These are phyloP conservation scores for Drosophila tani DNA, from an alignment of 1,140 invertebrate genomes.

Conservation along the genomic window DNA sequence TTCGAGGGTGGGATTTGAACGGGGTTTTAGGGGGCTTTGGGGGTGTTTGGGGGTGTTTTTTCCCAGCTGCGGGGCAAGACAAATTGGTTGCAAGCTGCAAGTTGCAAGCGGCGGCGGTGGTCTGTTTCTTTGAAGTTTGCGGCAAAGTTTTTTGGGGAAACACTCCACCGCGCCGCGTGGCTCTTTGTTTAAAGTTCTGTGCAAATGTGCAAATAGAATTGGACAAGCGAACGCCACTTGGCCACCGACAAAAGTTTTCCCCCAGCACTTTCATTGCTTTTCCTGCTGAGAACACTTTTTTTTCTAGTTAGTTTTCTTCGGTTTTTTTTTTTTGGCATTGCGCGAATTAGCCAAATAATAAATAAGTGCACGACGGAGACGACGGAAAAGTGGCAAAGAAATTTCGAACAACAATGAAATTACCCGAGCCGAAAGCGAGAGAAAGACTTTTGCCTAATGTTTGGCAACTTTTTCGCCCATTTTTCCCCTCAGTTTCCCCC, in stretches of 20 bases:
- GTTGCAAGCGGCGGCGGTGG: slow-evolving; percentile 7
- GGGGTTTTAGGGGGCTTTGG: neutral
- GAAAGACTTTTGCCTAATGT: slow-evolving; percentile 58
- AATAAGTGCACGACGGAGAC: slow-evolving; percentile 73
- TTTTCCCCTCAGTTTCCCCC: neutral
- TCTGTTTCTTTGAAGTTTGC: slow-evolving; percentile 34
- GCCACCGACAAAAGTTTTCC: slow-evolving; percentile 63
- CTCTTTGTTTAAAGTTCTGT: slow-evolving; percentile 76
- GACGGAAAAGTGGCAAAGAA: slow-evolving; percentile 65
- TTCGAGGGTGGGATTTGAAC: neutral
- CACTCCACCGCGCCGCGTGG: slow-evolving; percentile 18
- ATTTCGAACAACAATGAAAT: slow-evolving; percentile 79
- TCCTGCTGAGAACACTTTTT: slow-evolving; percentile 19
- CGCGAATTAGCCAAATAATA: slow-evolving; percentile 83
- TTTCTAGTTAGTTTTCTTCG: neutral
- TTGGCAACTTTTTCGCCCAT: slow-evolving; percentile 38
- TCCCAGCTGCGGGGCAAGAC: slow-evolving; percentile 35
- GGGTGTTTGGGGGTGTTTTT: neutral
- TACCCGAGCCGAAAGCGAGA: slow-evolving; percentile 46
- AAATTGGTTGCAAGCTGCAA: slow-evolving; percentile 77
- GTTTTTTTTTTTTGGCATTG: slow-evolving; percentile 58
- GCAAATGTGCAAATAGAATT: slow-evolving; percentile 78
- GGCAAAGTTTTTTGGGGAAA: slow-evolving; percentile 42
- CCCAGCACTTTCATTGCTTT: slow-evolving; percentile 29
- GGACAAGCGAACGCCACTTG: slow-evolving; percentile 69